Evolutionary conservation across 2,113 vertebrate species (phyloP).

Genomic region (Chauna torquata): DNA sequence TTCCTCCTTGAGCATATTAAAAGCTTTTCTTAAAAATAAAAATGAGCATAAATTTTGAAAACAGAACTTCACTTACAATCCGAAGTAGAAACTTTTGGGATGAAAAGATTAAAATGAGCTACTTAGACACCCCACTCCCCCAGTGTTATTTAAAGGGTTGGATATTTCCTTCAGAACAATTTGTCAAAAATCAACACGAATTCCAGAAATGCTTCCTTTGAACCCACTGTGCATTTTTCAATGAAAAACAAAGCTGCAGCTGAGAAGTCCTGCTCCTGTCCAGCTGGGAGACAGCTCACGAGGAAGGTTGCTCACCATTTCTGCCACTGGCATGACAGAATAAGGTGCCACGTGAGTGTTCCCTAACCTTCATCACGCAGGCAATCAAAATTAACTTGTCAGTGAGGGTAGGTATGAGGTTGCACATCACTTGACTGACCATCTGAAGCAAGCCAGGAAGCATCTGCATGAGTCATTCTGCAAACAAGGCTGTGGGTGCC

Average conservation of each 20-base stretch:
- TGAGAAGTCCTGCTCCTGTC: not conserved
- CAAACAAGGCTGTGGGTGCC: not conserved
- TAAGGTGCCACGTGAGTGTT: not conserved
- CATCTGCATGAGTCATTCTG: not conserved
- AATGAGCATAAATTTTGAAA: not conserved
- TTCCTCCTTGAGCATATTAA: not conserved
- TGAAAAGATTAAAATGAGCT: not conserved
- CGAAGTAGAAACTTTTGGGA: not conserved
- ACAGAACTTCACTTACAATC: not conserved
- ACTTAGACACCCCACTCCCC: not conserved
- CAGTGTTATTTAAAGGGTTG: not conserved
- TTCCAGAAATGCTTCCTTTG: not conserved
- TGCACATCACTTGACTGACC: not conserved
- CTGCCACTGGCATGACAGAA: not conserved
- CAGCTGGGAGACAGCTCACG: not conserved
- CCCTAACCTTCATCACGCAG: not conserved
- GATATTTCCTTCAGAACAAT: not conserved
- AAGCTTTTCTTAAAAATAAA: slow-evolving; percentile 16
- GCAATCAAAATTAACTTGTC: not conserved
- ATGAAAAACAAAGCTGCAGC: not conserved
- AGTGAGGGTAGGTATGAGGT: not conserved
- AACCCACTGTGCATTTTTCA: not conserved
- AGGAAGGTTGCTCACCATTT: not conserved
- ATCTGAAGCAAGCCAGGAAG: not conserved
- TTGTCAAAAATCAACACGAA: not conserved